phyloP scores from a whole-genome alignment of 2,113 vertebrate species.

The Nyctereutes procyonoides region DNA sequence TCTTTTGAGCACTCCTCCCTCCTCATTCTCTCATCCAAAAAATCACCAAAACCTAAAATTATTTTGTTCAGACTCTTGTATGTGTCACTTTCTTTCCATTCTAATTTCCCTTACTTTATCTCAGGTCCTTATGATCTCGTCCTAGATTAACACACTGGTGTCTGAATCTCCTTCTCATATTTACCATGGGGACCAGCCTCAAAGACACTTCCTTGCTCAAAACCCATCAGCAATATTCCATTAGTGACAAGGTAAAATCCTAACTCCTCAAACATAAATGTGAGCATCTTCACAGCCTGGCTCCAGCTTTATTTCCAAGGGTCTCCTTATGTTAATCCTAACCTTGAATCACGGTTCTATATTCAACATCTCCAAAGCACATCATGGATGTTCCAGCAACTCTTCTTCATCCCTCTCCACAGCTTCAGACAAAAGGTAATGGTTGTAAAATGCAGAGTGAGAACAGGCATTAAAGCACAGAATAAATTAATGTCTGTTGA shows the following conservation, averaged over 20 bases:
- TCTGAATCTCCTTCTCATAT: background rate
- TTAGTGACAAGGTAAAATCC: background rate
- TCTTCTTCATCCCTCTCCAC: background rate
- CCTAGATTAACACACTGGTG: background rate
- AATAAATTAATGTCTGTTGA: conserved; percentile 43
- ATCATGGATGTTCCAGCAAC: conserved; percentile 8
- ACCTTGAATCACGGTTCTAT: conserved; percentile 11
- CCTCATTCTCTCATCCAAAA: conserved; percentile 7
- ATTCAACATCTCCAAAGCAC: conserved; percentile 11
- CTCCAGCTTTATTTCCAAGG: conserved; percentile 14
- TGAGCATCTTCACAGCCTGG: conserved; percentile 47
- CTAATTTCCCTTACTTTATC: background rate
- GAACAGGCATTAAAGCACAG: conserved; percentile 1
- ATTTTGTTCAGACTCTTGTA: background rate
- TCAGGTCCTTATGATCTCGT: background rate
- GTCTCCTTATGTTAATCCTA: conserved; percentile 30
- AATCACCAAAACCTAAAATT: background rate
- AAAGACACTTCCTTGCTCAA: background rate
- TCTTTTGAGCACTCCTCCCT: background rate
- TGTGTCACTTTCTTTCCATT: background rate
- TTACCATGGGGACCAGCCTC: background rate
- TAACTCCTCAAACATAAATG: conserved; percentile 44
- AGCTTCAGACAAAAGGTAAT: conserved; percentile 40
- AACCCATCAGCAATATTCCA: background rate
- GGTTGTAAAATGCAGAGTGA: conserved; percentile 33